These are phyloP conservation scores for Trichoplusia ni DNA, from an alignment of 1,140 invertebrate species.

Conservation along the genomic window DNA sequence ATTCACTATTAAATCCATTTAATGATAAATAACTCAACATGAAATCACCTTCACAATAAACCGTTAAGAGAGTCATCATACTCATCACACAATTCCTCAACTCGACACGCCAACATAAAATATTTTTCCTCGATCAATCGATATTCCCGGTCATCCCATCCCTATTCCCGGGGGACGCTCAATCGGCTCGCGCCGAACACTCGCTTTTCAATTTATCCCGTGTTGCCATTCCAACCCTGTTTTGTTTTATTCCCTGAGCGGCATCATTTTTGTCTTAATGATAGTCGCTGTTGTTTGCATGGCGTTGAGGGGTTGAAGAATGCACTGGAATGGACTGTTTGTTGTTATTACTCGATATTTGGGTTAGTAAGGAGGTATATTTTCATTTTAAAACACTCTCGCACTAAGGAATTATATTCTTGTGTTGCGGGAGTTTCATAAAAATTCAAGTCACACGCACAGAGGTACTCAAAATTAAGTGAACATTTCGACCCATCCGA, in stretches of 20 bases:
- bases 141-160: slow-evolving; percentile 41
- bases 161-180: slow-evolving; percentile 55
- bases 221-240: slow-evolving; percentile 41
- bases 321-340: neutral
- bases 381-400: too few relatives aligned
- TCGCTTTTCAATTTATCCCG: slow-evolving; percentile 64
- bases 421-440: too few relatives aligned
- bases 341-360: too few relatives aligned
- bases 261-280: slow-evolving; percentile 32
- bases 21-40: too few relatives aligned
- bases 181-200: slow-evolving; percentile 34
- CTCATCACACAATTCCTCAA: neutral
- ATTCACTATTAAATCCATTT: too few relatives aligned
- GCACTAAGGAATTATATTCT: too few relatives aligned
- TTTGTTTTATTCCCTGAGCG: slow-evolving; percentile 42
- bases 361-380: too few relatives aligned
- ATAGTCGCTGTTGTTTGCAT: slow-evolving; percentile 4
- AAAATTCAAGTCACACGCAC: too few relatives aligned
- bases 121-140: slow-evolving; percentile 20
- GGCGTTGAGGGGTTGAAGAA: neutral
- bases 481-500: too few relatives aligned
- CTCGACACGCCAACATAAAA: slow-evolving; percentile 1
- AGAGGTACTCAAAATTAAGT: too few relatives aligned
- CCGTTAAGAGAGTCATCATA: neutral
- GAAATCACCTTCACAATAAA: too few relatives aligned